Conservation (phyloP, 2,797 vertebrate genomes). For the Sebastes paucispinis region DNA sequence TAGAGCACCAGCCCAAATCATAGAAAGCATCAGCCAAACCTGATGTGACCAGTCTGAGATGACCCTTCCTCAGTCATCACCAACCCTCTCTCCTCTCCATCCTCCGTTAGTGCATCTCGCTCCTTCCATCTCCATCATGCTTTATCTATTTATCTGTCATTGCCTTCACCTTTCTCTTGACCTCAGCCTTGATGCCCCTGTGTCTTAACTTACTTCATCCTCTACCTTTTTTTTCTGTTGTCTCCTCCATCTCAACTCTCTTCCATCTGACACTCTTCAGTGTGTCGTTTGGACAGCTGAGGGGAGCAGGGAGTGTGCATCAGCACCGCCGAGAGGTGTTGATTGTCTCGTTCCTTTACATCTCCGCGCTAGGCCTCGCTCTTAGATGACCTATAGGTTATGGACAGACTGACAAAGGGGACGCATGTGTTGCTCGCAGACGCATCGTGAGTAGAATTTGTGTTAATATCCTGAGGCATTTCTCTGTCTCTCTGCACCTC, state of each 20-base stretch:
- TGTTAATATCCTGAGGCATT: constrained; percentile 27
- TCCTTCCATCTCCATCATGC: constrained; percentile 38
- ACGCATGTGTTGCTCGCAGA: not conserved
- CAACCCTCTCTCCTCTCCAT: constrained; percentile 16
- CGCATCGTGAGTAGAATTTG: not conserved
- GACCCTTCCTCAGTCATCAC: constrained; percentile 10
- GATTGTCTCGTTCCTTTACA: constrained; percentile 4
- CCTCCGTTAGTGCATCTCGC: not conserved
- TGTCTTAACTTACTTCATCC: constrained; percentile 35
- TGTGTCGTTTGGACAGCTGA: constrained; percentile 41
- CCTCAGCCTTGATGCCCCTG: constrained; percentile 32
- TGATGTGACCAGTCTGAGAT: constrained; percentile 28
- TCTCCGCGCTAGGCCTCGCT: constrained; percentile 23
- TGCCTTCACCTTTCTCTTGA: constrained; percentile 42
- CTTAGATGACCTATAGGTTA: constrained; percentile 44
- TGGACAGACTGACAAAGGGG: constrained; percentile 14
- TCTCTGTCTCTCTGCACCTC: not conserved
- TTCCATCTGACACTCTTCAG: not conserved
- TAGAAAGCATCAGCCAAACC: constrained; percentile 19
- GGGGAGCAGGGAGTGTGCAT: constrained; percentile 8
- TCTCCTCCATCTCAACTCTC: not conserved
- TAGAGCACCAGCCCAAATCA: constrained; percentile 28
- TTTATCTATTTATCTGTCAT: constrained; percentile 51
- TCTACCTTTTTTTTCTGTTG: constrained; percentile 20
- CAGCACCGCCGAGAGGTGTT: not conserved